Conservation (phyloP, 2,888 invertebrate species). For the Drosophila maculinotata region DNA sequence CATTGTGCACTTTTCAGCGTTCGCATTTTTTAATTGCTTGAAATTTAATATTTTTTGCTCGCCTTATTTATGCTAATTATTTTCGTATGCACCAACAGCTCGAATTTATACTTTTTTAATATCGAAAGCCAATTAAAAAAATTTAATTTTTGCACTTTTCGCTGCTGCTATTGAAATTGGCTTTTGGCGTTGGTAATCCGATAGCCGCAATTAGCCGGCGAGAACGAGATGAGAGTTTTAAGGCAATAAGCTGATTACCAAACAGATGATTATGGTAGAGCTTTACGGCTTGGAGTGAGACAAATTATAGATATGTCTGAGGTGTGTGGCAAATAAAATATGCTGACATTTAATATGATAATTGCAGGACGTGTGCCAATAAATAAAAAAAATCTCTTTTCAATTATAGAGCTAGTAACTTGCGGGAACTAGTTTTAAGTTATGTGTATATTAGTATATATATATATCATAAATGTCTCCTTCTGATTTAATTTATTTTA, state of each 20-base stretch:
- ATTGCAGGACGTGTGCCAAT: neutral
- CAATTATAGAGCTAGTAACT: too few relatives aligned
- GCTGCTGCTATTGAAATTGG: slow-evolving; percentile 54
- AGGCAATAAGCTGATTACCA: slow-evolving; percentile 66
- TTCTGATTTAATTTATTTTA: too few relatives aligned
- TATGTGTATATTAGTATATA: too few relatives aligned
- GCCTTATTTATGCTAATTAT: slow-evolving; percentile 75
- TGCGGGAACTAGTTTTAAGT: too few relatives aligned
- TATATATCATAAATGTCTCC: too few relatives aligned
- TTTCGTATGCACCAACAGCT: slow-evolving; percentile 50
- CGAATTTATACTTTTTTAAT: slow-evolving; percentile 22
- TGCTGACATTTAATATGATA: slow-evolving; percentile 6
- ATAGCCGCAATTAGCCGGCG: slow-evolving; percentile 72
- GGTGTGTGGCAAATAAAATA: neutral
- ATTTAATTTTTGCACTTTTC: slow-evolving; percentile 69
- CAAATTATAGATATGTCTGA: slow-evolving; percentile 14
- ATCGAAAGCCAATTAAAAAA: slow-evolving; percentile 77
- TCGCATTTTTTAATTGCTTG: slow-evolving; percentile 75
- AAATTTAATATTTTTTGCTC: slow-evolving; percentile 76
- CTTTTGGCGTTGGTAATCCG: slow-evolving; percentile 72
- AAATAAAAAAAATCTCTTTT: neutral
- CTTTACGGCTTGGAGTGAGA: slow-evolving; percentile 12
- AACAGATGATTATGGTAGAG: slow-evolving; percentile 20
- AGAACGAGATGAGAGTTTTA: slow-evolving; percentile 29
- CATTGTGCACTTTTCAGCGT: slow-evolving; percentile 60